phyloP scores from a whole-genome alignment of 2,113 vertebrate species.

The Paradoxurus hermaphroditus region DNA sequence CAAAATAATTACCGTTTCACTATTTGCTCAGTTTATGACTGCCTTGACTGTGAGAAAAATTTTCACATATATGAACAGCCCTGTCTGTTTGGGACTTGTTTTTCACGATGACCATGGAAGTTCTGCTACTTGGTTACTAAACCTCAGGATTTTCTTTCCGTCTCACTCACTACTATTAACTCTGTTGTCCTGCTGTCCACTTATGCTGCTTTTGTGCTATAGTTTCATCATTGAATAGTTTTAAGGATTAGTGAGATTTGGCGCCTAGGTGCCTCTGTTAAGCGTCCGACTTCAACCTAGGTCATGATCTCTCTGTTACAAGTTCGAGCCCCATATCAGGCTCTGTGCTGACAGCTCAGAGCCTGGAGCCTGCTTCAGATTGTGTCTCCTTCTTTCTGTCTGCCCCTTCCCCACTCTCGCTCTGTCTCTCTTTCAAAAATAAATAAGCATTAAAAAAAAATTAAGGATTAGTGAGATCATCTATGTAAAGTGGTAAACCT shows the following conservation, averaged over 20 bases:
- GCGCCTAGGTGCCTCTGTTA: too few species aligned
- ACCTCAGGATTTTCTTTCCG: background rate
- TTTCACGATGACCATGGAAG: background rate
- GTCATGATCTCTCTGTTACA: too few species aligned
- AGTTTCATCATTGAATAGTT: background rate
- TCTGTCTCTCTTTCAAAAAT: too few species aligned
- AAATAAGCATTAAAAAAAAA: too few species aligned
- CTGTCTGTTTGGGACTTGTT: background rate
- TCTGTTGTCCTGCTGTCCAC: background rate
- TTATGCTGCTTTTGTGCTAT: background rate
- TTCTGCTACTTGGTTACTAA: conserved; percentile 5
- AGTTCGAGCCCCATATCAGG: too few species aligned
- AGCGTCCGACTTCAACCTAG: too few species aligned
- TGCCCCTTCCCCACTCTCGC: too few species aligned
- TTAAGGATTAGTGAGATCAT: background rate
- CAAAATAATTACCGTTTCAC: background rate
- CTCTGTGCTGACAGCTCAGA: too few species aligned
- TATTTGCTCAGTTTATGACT: conserved; percentile 2
- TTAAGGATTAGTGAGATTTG: conserved; percentile 9
- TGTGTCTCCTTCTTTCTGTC: too few species aligned
- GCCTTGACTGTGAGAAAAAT: background rate
- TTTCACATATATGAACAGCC: background rate
- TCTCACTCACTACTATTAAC: background rate
- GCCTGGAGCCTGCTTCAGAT: too few species aligned
- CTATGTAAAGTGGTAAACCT: background rate